Base-by-base conservation (phyloP, 2,113 vertebrate species). In the Eulemur macaco region DNA sequence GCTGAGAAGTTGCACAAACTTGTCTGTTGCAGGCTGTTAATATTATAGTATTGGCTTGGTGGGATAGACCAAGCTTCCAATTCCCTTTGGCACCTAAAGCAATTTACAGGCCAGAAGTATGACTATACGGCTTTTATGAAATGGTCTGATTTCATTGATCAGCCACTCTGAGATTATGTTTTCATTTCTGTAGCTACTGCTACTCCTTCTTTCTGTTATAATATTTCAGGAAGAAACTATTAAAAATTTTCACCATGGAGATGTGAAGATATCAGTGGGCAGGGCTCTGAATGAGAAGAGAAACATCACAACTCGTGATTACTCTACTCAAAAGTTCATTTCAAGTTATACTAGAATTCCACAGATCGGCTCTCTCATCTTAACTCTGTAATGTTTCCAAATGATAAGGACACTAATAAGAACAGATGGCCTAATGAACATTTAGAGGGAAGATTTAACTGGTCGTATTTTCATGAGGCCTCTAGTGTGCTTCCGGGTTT, bases 51-150 rank as follows among this genome's bases (percentile, higher is more conserved):
- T 74, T 98, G 97, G 97, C 97, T 97, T 68, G 37, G 98, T 66
- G 96, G 93, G 87, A 94, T 95, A 80, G 84, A 92, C 58, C 86
- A 90, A 80, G 76, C 92, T 95, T 92, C 95, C 88, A 90, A 93
- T 97, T 96, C 89, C 96, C 94, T 95, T 95, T 97, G 96, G 97
- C 86, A 96, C 94, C 94, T 94, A 96, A 93, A 97, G 97, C 97
- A 97, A 98, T 98, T 96, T 98, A 96, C 64, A 98, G 96, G 86
- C 71, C 89, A 94, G 94, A 97, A 94, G 77, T 64, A 95, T 89
- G 31, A 50, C 86, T 80, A 73, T 63, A 56, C 5, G 21, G 80
- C 54, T 93, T 97, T 98, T 97, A 95, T 91, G 95, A 94, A 97
- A 90, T 82, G 82, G 56, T 69, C 86, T 97, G 82, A 91, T 92